These are phyloP conservation scores for Heteromormyrus szaboi DNA, from an alignment of 2,797 vertebrate genomes.

Conservation along the genomic window DNA sequence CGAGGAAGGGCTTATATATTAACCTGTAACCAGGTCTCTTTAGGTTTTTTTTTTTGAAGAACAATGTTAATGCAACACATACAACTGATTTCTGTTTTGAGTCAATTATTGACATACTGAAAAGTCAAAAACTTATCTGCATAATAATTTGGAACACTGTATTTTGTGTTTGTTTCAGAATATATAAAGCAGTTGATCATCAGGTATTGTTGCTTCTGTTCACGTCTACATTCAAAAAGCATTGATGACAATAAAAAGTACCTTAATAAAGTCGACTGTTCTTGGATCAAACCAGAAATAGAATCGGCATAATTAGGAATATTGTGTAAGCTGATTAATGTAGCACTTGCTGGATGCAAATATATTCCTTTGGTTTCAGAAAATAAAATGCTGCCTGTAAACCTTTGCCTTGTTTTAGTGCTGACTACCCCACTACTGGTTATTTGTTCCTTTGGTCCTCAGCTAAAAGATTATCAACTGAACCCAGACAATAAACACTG, in stretches of 20 bases:
- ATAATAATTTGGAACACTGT: background rate
- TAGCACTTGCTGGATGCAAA: background rate
- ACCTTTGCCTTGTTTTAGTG: background rate
- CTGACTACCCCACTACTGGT: background rate
- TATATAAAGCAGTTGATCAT: background rate
- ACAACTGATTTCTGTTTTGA: background rate
- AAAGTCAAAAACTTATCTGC: background rate
- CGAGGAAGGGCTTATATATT: background rate
- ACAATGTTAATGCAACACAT: background rate
- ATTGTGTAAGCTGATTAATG: background rate
- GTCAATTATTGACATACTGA: background rate
- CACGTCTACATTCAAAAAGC: background rate
- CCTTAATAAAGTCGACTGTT: background rate
- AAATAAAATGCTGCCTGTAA: background rate
- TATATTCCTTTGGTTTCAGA: background rate
- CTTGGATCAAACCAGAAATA: background rate
- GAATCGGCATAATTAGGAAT: background rate
- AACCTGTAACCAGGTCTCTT: background rate
- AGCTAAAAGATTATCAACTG: background rate
- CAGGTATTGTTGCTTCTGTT: background rate
- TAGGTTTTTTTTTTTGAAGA: background rate
- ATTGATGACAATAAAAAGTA: background rate
- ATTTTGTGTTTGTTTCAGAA: background rate
- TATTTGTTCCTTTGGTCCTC: background rate
- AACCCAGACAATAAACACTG: background rate